A percentile compares a stretch with the other conserved stretches of the same genome.
Evolutionary conservation across 2,113 vertebrate species (phyloP).

Genomic region (Lamprologus tigripictilis): DNA sequence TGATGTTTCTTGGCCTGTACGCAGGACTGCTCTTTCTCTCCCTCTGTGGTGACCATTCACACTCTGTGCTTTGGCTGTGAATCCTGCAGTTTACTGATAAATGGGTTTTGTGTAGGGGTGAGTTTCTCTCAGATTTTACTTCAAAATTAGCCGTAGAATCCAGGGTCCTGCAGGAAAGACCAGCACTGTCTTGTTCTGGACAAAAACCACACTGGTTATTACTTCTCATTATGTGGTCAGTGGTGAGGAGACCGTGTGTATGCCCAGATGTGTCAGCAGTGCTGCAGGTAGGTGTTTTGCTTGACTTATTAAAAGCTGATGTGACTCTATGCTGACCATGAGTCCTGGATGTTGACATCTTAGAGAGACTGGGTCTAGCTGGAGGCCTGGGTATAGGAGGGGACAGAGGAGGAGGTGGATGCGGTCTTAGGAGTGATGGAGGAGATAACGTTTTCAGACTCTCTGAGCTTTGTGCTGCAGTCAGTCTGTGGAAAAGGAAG

Average conservation of each 20-base stretch:
- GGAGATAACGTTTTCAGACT: not conserved
- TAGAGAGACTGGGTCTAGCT: not conserved
- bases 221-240: not conserved
- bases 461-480: not conserved
- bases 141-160: not conserved
- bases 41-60: not conserved
- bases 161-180: not conserved
- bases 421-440: not conserved
- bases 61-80: not conserved
- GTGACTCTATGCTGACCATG: not conserved
- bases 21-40: not conserved
- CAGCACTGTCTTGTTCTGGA: not conserved
- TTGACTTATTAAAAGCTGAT: not conserved
- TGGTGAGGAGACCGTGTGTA: not conserved
- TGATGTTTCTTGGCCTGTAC: not conserved
- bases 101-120: not conserved
- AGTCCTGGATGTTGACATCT: not conserved
- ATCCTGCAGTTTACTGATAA: not conserved
- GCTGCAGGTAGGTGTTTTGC: not conserved
- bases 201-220: not conserved
- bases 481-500: not conserved
- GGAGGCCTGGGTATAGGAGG: constrained; percentile 9
- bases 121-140: not conserved
- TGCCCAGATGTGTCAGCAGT: not conserved
- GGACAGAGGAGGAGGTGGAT: not conserved